A percentile compares a stretch with the other conserved stretches of the same genome.
phyloP scores from a whole-genome alignment of 2,888 invertebrate genomes.

The Eustalomyia histrio region DNA sequence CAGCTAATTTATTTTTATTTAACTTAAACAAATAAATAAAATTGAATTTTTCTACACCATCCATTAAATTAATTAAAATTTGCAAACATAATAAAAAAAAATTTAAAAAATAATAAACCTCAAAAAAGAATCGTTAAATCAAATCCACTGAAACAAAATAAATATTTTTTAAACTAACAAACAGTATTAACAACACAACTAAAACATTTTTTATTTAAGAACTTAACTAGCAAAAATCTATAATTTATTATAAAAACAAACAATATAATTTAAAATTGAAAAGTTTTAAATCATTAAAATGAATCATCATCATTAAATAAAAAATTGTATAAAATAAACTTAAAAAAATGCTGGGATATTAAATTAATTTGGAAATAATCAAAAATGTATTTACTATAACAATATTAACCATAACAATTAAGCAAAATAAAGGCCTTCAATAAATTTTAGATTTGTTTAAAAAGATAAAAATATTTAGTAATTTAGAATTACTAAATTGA shows the following conservation, averaged over 20 bases:
- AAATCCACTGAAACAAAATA: background rate
- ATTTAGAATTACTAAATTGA: background rate
- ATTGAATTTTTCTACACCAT: no score
- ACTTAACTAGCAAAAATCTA: background rate
- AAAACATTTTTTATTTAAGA: background rate
- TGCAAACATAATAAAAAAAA: no score
- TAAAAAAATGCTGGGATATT: background rate
- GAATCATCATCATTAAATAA: background rate
- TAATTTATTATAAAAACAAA: slow-evolving; percentile 3
- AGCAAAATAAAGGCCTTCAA: background rate
- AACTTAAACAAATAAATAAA: no score
- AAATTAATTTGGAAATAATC: background rate
- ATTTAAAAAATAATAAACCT: no score
- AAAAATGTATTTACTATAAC: background rate
- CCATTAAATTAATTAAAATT: no score
- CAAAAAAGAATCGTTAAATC: no score
- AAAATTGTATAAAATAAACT: background rate
- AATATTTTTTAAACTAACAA: slow-evolving; percentile 1
- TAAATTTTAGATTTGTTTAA: background rate
- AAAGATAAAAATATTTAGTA: background rate
- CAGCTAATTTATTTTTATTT: no score
- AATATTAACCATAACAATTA: no score
- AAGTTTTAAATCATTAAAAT: background rate
- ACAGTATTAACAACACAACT: background rate
- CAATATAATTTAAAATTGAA: background rate